Conservation (phyloP, 1,140 invertebrate species). For the Coelopa frigida region DNA sequence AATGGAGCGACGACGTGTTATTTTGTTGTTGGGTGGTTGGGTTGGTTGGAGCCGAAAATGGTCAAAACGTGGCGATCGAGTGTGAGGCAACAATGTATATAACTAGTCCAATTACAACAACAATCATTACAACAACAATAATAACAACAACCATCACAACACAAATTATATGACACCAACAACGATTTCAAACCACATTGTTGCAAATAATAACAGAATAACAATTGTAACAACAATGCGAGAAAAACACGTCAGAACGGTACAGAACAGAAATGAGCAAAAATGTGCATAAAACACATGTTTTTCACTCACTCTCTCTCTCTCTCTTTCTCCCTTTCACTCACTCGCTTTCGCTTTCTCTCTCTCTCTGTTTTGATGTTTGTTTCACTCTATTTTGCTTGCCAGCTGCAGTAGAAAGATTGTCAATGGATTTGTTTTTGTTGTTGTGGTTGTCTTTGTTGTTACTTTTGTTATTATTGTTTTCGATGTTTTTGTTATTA, state of each 20-base stretch:
- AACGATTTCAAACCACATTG: neutral
- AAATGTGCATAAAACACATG: neutral
- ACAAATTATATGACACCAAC: neutral
- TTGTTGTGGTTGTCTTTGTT: too few species aligned
- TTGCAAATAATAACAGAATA: conserved; percentile 1
- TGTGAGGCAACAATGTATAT: too few species aligned
- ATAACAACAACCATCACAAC: conserved; percentile 1
- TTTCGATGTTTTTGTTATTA: too few species aligned
- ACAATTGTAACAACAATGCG: neutral
- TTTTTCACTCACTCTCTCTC: conserved; percentile 3
- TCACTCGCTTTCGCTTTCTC: neutral
- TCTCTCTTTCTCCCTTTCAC: neutral
- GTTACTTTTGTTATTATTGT: too few species aligned
- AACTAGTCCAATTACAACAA: too few species aligned
- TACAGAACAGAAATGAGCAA: conserved; percentile 3
- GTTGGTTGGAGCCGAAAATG: too few species aligned
- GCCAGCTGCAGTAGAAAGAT: neutral
- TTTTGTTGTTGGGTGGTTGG: too few species aligned
- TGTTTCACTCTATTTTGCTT: neutral
- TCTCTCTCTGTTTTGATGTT: too few species aligned
- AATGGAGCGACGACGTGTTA: too few species aligned
- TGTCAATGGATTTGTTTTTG: neutral
- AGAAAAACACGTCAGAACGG: neutral
- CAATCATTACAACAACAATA: neutral
- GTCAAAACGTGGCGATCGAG: too few species aligned